Base-by-base conservation (phyloP, 2,888 invertebrate species). In the Eretmocerus hayati region DNA sequence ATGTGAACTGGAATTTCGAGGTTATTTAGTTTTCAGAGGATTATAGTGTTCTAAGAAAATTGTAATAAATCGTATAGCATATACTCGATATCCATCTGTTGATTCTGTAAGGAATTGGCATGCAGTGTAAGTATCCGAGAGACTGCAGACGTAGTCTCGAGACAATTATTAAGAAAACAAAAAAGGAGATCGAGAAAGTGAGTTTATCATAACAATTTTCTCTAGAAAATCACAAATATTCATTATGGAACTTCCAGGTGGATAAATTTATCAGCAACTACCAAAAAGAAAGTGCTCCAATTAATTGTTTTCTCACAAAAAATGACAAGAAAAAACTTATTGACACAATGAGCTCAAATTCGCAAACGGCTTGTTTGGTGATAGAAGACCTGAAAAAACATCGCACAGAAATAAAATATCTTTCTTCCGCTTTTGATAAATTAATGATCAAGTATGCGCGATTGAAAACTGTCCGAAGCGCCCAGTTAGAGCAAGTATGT, bases 291-390 rank as follows among this genome's bases (percentile, higher is more conserved):
- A 31, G 26, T 2, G n/a, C 2, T 5, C 6, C 20, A 15, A 22
- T 41, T 32, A 23, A 9, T 30, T 30, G 26, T 5, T 15, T 44
- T n/a, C 48, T 30, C 2, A 32, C 8, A 4, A 45, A 53, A 32
- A 18, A 31, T 19, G 48, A 53, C 15, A 53, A 50, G 26, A 42
- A 36, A 15, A 18, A 50, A 38, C 38, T 50, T n/a, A 42, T 50
- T 9, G n/a, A 50, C 8, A 18, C 9, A 9, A 33, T 50, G 3
- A 45, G 42, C 32, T 8, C 11, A 4, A 46, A 20, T 16, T 50
- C 53, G 5, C 3, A 13, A 5, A 11, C 23, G 9, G 16, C n/a
- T 18, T 39, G 31, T 5, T 2, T 20, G 20, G 33, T 53, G 6
- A 20, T 50, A 11, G 50, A 50, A 13, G 45, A 53, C 8, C n/a